phyloP scores from a whole-genome alignment of 2,888 invertebrate genomes.

The Adineta ricciae region DNA sequence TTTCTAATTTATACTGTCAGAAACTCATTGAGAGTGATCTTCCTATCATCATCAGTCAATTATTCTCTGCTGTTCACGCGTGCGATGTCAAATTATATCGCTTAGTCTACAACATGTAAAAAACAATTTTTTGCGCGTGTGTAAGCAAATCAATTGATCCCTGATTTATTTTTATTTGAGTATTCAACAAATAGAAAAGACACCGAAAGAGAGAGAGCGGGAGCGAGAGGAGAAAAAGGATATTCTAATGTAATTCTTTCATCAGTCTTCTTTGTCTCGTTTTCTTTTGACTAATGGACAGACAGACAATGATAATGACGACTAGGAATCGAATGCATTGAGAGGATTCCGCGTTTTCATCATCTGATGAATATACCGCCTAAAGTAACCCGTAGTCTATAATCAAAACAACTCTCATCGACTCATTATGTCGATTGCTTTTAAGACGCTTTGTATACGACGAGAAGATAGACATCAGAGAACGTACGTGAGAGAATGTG shows the following conservation, averaged over 20 bases:
- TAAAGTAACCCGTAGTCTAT: neutral
- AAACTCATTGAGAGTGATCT: neutral
- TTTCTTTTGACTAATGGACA: neutral
- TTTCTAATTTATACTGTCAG: neutral
- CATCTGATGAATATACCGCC: neutral
- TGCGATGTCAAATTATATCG: neutral
- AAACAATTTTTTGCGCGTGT: neutral
- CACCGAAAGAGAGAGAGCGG: neutral
- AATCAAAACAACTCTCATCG: neutral
- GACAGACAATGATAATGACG: neutral
- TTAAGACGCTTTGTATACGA: neutral
- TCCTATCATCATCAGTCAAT: conserved; percentile 7
- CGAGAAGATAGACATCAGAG: no score
- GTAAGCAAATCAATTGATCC: neutral
- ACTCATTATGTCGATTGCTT: neutral
- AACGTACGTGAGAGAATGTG: neutral
- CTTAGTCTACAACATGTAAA: neutral
- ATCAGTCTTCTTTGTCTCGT: no score
- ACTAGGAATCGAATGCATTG: no score
- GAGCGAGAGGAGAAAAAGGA: no score
- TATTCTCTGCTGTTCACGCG: neutral
- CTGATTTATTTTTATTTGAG: neutral
- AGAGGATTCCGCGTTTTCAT: neutral
- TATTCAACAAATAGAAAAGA: neutral
- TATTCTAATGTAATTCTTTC: neutral